Conservation (phyloP, 2,888 invertebrate species). For the Flexamia atlantica region DNA sequence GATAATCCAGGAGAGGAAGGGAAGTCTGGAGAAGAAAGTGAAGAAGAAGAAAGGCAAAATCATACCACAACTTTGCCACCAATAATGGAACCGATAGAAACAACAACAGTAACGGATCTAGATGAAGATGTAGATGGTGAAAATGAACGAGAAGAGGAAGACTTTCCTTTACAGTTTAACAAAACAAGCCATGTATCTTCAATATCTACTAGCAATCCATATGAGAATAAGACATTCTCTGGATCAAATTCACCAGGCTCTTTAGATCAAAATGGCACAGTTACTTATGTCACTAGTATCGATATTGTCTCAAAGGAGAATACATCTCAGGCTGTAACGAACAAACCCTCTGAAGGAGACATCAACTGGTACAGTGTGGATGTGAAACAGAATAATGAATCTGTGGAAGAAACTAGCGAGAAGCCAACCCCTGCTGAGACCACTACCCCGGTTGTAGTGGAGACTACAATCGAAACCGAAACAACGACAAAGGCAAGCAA, state of each 20-base stretch:
- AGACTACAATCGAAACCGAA: constrained; percentile 40
- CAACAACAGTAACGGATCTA: constrained; percentile 23
- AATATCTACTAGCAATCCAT: neutral
- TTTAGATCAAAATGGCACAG: neutral
- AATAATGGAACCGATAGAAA: constrained; percentile 27
- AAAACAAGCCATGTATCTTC: neutral
- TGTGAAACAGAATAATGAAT: neutral
- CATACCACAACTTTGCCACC: constrained; percentile 27
- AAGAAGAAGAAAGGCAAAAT: constrained; percentile 44
- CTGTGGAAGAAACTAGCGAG: constrained; percentile 13
- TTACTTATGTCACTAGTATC: constrained; percentile 41
- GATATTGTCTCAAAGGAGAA: constrained; percentile 47
- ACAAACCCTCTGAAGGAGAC: constrained; percentile 29
- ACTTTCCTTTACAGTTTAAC: constrained; percentile 9
- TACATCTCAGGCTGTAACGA: constrained; percentile 13
- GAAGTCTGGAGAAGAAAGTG: constrained; percentile 38
- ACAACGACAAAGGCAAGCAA: neutral
- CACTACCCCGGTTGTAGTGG: neutral
- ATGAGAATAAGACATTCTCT: neutral
- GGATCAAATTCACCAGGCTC: neutral
- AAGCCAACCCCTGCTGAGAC: neutral
- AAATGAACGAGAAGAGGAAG: constrained; percentile 40
- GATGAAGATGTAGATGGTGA: constrained; percentile 47
- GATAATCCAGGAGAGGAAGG: constrained; percentile 5
- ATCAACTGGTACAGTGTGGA: constrained; percentile 48